These are phyloP conservation scores for Lydus trimaculatus DNA, from an alignment of 2,888 invertebrate species.

Conservation along the genomic window DNA sequence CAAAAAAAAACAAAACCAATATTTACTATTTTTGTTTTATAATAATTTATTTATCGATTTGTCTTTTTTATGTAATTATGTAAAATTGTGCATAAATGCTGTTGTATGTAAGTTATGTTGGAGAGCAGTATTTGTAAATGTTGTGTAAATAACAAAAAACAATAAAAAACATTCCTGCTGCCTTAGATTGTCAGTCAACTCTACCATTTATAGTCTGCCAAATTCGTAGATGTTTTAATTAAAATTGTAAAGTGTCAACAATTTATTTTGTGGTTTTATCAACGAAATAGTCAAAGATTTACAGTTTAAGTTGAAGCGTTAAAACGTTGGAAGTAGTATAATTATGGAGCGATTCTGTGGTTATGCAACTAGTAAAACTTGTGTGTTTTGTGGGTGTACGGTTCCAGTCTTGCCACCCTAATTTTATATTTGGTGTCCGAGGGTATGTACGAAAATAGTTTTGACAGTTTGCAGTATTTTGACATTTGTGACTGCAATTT, in stretches of 20 bases:
- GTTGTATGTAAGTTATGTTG: background rate
- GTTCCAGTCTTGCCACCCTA: background rate
- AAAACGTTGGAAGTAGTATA: too few relatives aligned
- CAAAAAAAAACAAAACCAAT: background rate
- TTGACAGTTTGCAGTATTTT: conserved; percentile 29
- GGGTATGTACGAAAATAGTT: conserved; percentile 15
- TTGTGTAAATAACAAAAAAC: conserved; percentile 1
- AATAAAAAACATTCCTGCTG: conserved; percentile 33
- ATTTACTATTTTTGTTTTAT: conserved; percentile 20
- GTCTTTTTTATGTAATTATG: conserved; percentile 10
- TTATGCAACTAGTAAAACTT: background rate
- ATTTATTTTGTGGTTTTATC: too few relatives aligned
- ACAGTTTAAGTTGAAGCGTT: too few relatives aligned
- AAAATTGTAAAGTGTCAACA: too few relatives aligned
- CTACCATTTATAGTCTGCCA: background rate
- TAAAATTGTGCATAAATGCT: conserved; percentile 6
- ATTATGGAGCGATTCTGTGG: background rate
- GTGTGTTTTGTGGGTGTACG: background rate
- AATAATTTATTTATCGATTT: conserved; percentile 18
- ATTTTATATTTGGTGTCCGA: background rate
- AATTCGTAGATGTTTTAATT: too few relatives aligned
- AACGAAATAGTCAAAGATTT: too few relatives aligned
- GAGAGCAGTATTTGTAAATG: conserved; percentile 31
- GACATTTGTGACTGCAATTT: conserved; percentile 35
- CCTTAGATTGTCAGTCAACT: conserved; percentile 16